Evolutionary conservation across 2,797 vertebrate genomes (phyloP).

Genomic region (Pseudochaenichthys georgianus): DNA sequence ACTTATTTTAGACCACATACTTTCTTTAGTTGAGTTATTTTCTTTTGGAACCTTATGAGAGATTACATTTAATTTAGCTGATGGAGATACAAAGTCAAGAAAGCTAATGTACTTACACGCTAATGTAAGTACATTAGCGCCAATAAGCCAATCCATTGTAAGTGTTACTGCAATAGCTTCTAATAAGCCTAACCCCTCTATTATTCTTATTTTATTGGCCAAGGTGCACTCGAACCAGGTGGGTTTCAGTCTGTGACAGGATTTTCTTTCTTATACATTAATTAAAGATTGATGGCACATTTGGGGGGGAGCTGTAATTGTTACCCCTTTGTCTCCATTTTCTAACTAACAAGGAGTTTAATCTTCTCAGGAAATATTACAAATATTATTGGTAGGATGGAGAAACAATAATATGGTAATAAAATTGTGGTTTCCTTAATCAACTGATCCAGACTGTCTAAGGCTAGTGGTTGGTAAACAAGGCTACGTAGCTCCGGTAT

Average conservation of each 20-base stretch:
- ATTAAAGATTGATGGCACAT: not conserved
- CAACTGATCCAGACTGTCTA: not conserved
- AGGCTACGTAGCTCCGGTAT: not conserved
- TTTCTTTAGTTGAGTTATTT: not conserved
- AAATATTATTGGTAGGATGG: not conserved
- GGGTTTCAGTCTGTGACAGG: no score
- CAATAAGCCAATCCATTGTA: no score
- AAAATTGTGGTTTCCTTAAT: not conserved
- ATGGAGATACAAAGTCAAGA: no score
- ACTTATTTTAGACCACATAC: not conserved
- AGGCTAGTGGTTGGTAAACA: not conserved
- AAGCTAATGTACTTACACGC: no score
- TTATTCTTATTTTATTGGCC: no score
- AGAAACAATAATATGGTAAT: not conserved
- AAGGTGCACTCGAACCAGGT: no score
- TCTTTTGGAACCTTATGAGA: not conserved
- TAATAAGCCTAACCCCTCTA: no score
- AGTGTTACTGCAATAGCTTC: no score
- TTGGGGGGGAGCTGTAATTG: not conserved
- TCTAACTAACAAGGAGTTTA: not conserved
- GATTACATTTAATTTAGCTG: no score
- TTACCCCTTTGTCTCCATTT: not conserved
- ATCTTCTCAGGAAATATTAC: not conserved
- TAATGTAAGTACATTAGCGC: no score
- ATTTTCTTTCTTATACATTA: slow-evolving; percentile 1